Conservation (phyloP, 2,888 invertebrate genomes). For the Drosophila meridiana region DNA sequence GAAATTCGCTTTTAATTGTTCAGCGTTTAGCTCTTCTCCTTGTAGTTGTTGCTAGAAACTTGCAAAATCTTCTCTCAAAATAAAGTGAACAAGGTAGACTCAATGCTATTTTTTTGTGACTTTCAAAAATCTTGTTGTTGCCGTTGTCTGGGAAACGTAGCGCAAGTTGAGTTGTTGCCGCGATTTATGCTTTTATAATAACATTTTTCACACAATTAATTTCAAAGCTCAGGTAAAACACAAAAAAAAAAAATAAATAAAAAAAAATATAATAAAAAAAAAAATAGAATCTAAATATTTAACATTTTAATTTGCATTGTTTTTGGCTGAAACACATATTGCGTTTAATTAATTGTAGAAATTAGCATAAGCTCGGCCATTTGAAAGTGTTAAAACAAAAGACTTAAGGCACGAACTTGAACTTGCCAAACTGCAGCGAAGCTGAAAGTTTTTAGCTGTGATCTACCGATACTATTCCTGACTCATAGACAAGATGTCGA, state of each 20-base stretch:
- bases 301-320: slow-evolving; percentile 59
- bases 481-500: background rate
- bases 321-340: slow-evolving; percentile 17
- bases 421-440: slow-evolving; percentile 37
- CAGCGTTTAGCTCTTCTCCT: slow-evolving; percentile 13
- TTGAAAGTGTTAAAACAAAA: slow-evolving; percentile 53
- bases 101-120: slow-evolving; percentile 36
- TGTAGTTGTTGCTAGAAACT: slow-evolving; percentile 10
- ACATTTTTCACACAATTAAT: slow-evolving; percentile 73
- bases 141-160: slow-evolving; percentile 48
- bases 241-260: background rate
- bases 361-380: slow-evolving; percentile 58
- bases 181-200: slow-evolving; percentile 65
- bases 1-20: slow-evolving; percentile 54
- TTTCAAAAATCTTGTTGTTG: slow-evolving; percentile 52
- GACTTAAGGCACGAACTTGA: slow-evolving; percentile 57
- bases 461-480: slow-evolving; percentile 22
- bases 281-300: slow-evolving; percentile 48
- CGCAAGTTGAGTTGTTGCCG: slow-evolving; percentile 33
- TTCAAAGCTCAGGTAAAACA: slow-evolving; percentile 45
- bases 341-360: slow-evolving; percentile 54
- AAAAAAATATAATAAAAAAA: background rate
- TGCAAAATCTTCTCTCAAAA: slow-evolving; percentile 42
- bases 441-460: slow-evolving; percentile 13
- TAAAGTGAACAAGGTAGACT: slow-evolving; percentile 36